Evolutionary conservation across 2,797 vertebrate species (phyloP).

Genomic region (Phrynocephalus forsythii): DNA sequence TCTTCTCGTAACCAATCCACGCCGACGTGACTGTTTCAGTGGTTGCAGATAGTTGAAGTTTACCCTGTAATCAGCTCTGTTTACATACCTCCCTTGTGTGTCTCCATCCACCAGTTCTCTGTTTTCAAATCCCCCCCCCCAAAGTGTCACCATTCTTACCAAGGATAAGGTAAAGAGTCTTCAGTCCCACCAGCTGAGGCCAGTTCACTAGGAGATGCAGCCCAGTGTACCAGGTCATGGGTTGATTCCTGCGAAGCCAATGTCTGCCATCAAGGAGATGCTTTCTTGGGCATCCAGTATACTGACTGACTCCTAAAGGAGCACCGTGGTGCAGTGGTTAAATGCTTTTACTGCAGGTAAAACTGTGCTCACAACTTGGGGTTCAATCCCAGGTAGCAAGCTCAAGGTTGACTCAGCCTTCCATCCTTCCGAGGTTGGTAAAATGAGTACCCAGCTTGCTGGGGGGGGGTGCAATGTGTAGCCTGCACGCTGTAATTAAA

Average conservation of each 20-base stretch:
- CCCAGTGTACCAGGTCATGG: not conserved
- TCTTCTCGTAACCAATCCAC: not conserved
- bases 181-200: not conserved
- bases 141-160: not conserved
- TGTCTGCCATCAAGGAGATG: not conserved
- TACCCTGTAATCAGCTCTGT: conserved; percentile 23
- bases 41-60: conserved; percentile 3
- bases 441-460: too few relatives aligned
- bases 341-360: too few relatives aligned
- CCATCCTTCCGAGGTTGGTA: too few relatives aligned
- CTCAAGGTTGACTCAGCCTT: too few relatives aligned
- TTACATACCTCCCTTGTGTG: not conserved
- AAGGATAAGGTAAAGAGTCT: not conserved
- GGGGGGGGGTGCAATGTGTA: too few relatives aligned
- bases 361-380: too few relatives aligned
- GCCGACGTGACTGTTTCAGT: not conserved
- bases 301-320: not conserved
- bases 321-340: too few relatives aligned
- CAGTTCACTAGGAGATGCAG: not conserved
- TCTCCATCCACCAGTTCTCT: conserved; percentile 3
- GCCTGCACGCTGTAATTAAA: too few relatives aligned
- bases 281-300: not conserved
- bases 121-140: not conserved
- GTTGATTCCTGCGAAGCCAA: not conserved
- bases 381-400: too few relatives aligned